Evolutionary conservation across 2,888 invertebrate genomes (phyloP).

Genomic region (Ormyrus labotus): DNA sequence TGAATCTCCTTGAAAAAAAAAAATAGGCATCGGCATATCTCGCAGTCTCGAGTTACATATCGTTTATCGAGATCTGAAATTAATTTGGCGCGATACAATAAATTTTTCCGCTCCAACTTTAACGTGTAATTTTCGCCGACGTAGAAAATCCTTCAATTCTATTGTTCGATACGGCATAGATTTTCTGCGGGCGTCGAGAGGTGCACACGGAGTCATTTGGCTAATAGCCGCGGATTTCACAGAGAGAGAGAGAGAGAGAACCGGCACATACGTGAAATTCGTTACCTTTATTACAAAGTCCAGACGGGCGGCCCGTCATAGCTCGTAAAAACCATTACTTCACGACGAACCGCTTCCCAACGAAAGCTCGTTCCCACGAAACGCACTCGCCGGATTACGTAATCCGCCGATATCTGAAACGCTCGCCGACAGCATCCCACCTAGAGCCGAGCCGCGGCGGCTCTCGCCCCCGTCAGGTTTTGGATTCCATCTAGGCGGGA

Average conservation of each 20-base stretch:
- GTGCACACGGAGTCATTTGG: constrained; percentile 30
- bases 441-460: no score
- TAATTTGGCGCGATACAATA: constrained; percentile 10
- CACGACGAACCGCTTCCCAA: constrained; percentile 6
- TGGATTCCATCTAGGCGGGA: no score
- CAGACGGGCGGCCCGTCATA: background rate
- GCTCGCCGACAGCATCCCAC: no score
- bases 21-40: no score
- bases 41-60: no score
- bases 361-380: constrained; percentile 50
- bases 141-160: constrained; percentile 43
- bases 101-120: constrained; percentile 15
- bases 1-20: no score
- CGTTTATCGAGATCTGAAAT: constrained; percentile 2
- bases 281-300: constrained; percentile 13
- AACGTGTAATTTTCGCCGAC: constrained; percentile 37
- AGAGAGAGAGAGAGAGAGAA: background rate
- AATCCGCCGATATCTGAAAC: background rate
- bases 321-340: constrained; percentile 39
- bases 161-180: constrained; percentile 36
- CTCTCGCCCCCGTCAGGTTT: background rate
- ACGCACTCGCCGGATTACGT: constrained; percentile 13
- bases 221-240: constrained; percentile 35
- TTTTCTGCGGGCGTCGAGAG: constrained; percentile 30
- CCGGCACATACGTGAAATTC: constrained; percentile 4